These are phyloP conservation scores for Haliclystus octoradiatus DNA, from an alignment of 30 jellyfish, hydroid and myxozoan species.

Conservation along the genomic window DNA sequence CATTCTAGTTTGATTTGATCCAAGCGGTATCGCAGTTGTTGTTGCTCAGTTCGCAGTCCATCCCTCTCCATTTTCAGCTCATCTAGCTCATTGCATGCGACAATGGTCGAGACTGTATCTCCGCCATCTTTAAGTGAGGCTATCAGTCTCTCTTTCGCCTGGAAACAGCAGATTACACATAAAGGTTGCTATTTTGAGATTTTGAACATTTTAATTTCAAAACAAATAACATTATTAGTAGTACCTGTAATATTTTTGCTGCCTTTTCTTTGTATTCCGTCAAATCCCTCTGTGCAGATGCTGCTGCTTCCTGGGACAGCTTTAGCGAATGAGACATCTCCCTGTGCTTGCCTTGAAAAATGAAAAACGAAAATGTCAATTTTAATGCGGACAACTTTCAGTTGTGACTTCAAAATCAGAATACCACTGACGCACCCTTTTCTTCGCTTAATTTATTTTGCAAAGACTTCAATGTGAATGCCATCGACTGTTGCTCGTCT, in stretches of 20 bases:
- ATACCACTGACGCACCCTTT: constrained; percentile 69
- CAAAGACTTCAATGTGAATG: constrained; percentile 61
- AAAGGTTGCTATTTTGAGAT: no score
- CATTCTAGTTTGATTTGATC: constrained; percentile 68
- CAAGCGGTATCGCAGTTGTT: constrained; percentile 41
- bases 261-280: constrained; percentile 94
- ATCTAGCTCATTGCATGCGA: constrained; percentile 60
- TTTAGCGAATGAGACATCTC: neutral
- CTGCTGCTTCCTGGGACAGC: constrained; percentile 39
- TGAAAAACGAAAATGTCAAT: constrained; percentile 1
- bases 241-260: constrained; percentile 84
- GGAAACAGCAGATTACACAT: no score
- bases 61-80: constrained; percentile 79
- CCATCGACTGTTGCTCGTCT: constrained; percentile 64
- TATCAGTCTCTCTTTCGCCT: constrained; percentile 93
- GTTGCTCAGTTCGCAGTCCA: constrained; percentile 60
- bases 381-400: no score
- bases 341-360: neutral
- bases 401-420: no score
- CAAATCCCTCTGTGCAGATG: constrained; percentile 62
- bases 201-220: no score
- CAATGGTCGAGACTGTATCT: constrained; percentile 36
- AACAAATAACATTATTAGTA: no score
- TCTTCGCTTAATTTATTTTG: constrained; percentile 63
- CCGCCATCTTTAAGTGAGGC: constrained; percentile 65